Evolutionary conservation across 2,797 vertebrate genomes (phyloP), one percentile per base, ranked within the genome.

Genomic region (Podargus strigoides): DNA sequence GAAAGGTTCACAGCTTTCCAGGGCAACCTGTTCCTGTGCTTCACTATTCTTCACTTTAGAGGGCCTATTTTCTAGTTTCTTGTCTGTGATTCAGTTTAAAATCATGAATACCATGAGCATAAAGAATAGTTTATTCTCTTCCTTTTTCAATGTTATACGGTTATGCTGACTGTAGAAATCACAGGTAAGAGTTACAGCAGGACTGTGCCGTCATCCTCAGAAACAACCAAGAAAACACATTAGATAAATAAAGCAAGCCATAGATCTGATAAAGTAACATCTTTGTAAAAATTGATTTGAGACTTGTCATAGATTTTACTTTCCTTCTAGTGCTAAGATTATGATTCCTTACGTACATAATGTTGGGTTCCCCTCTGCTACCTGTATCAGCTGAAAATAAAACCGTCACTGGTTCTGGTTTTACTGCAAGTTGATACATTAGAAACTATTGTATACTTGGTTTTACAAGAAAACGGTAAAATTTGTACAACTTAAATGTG

Each of bases 401-500:
- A 91, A 50, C 12, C 2, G 1, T 59, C 46, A 63, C 58, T 69
- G 16, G 13, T 70, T 86, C 53, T 80, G 49, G 13, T 52, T 93
- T 93, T 70, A 77, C 50, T 69, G 53, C 0, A 0, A 67, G 26
- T 69, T 34, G 20, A 24, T 85, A 55, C 15, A 10, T 76, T 78
- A 79, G 39, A 78, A 93, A 87, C 74, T 73, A 39, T 62, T 59
- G 42, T 79, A 22, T 30, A 34, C 18, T 86, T 89, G 41, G 47
- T 89, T 91, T 92, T 90, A 91, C 47, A 64, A 92, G 72, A 87
- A 89, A 76, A 32, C 14, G 8, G 27, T 86, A 74, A 59, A 93
- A 82, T 39, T 84, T 8, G 0, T 85, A 44, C 28, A 32, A 53
- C 59, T 69, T 76, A 79, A 88, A 49, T 49, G 56, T 8, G 14